phyloP scores from a whole-genome alignment of 2,113 vertebrate genomes.

The Paramisgurnus dabryanus region DNA sequence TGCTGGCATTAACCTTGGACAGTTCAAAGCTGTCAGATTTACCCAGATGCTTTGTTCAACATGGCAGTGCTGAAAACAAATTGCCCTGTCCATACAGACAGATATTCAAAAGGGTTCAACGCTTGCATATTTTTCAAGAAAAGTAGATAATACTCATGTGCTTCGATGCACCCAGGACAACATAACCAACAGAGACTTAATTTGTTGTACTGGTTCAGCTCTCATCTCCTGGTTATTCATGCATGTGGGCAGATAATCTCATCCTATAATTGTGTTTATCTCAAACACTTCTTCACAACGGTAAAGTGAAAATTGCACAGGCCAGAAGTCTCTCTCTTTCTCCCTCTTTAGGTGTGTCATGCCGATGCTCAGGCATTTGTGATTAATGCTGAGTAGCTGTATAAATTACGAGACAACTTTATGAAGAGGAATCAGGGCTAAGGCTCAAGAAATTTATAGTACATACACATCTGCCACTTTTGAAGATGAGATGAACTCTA shows the following conservation, averaged over 20 bases:
- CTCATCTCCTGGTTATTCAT: slow-evolving; percentile 48
- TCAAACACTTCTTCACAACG: slow-evolving; percentile 38
- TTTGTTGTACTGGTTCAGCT: slow-evolving; percentile 41
- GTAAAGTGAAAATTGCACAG: slow-evolving; percentile 49
- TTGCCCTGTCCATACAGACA: slow-evolving; percentile 30
- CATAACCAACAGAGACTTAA: slow-evolving; percentile 38
- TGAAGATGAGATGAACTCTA: neutral
- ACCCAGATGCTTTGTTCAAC: slow-evolving; percentile 14
- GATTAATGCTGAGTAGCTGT: slow-evolving; percentile 25
- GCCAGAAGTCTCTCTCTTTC: slow-evolving; percentile 31
- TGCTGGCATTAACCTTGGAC: slow-evolving; percentile 11
- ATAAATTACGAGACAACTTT: neutral
- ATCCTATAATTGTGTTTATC: slow-evolving; percentile 50
- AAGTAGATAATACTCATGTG: slow-evolving; percentile 32
- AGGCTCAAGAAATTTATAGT: neutral
- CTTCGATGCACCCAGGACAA: slow-evolving; percentile 34
- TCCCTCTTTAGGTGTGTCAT: slow-evolving; percentile 6
- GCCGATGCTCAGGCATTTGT: slow-evolving; percentile 12
- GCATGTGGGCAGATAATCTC: slow-evolving; percentile 50
- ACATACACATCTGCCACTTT: neutral
- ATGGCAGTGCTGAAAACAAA: slow-evolving; percentile 22
- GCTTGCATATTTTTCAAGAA: slow-evolving; percentile 36
- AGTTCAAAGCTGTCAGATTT: slow-evolving; percentile 18
- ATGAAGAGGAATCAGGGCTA: slow-evolving; percentile 12
- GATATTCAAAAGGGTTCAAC: slow-evolving; percentile 28